phyloP scores from a whole-genome alignment of 2,888 invertebrate species.

The Meganola albula region DNA sequence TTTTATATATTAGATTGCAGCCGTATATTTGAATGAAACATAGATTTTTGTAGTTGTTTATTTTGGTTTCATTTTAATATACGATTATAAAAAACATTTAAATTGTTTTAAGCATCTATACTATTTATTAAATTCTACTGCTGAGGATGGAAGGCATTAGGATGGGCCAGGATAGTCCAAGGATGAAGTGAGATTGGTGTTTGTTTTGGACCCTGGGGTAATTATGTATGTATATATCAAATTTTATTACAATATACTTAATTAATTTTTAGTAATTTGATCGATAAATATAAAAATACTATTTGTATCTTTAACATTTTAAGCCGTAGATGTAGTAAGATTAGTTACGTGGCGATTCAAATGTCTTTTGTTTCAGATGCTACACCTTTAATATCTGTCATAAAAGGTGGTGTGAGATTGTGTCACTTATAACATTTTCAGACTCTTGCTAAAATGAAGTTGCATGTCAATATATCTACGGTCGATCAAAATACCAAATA shows the following conservation, averaged over 20 bases:
- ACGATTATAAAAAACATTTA: no score
- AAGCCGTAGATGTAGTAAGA: no score
- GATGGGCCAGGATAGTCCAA: constrained; percentile 68
- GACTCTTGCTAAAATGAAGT: neutral
- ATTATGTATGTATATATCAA: constrained; percentile 26
- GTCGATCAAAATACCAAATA: constrained; percentile 27
- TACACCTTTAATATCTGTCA: no score
- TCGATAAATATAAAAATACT: constrained; percentile 9
- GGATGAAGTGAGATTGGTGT: constrained; percentile 66
- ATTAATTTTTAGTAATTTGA: constrained; percentile 13
- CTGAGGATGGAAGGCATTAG: constrained; percentile 37
- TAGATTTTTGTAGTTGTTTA: no score
- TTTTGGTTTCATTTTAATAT: no score
- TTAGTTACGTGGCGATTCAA: no score
- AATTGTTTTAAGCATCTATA: no score
- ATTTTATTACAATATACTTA: constrained; percentile 13
- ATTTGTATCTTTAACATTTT: neutral
- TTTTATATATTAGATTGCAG: no score
- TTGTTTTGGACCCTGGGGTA: constrained; percentile 71
- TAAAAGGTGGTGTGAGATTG: no score
- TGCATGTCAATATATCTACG: constrained; percentile 4
- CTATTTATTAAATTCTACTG: constrained; percentile 57
- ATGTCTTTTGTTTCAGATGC: no score
- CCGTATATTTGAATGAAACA: no score
- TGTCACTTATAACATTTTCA: no score